Base-by-base conservation (phyloP, 2,888 invertebrate species). In the Tetropium fuscum region DNA sequence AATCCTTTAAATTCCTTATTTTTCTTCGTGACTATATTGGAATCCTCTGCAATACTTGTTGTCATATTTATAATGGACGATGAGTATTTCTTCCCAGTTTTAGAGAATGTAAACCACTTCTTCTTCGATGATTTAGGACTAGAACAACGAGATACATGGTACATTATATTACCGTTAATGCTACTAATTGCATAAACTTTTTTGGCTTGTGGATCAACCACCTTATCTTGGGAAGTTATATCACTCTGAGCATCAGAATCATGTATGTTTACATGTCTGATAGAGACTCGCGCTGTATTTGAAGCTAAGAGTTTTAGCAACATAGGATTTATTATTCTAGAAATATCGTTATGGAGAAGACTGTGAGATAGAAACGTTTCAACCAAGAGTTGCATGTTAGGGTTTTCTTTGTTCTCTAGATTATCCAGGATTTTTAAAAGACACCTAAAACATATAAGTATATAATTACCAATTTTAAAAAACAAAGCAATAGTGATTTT, bases 111-210 rank as follows among this genome's bases (percentile, higher is more conserved):
- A 63, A 80, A 82, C 79, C 81, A 81, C 58, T 78, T 78, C 56
- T 78, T 77, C 58, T 81, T 81, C 2, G 73, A 66, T 0, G 80
- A 79, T 70, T 81, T 82, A 5, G 76, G 75, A 49, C 72, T 82
- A 1, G 78, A 77, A 13, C 76, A 73, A 30, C 80, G 81, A 16
- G 85, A 84, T 0, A 87, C 84, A 63, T 88, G 87, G 71, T 87
- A 88, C 72, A 87, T 88, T 2, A 94, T 88, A 69, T 92, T 91
- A 1, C 93, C 93, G 69, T 91, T 91, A 19, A 92, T 90, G 38
- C 90, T 92, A 73, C 93, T 93, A 36, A 94, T 91, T 0, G 93
- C 93, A 74, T 90, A 93, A 8, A 94, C 90, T 74, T 90, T 91
- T 15, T 84, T 84, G 40, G 80, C 72, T 54, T 77, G 76, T 20